A percentile compares a stretch with the other conserved stretches of the same genome.
Evolutionary conservation across 2,888 invertebrate genomes (phyloP).

Genomic region (Dorcus hopei): DNA sequence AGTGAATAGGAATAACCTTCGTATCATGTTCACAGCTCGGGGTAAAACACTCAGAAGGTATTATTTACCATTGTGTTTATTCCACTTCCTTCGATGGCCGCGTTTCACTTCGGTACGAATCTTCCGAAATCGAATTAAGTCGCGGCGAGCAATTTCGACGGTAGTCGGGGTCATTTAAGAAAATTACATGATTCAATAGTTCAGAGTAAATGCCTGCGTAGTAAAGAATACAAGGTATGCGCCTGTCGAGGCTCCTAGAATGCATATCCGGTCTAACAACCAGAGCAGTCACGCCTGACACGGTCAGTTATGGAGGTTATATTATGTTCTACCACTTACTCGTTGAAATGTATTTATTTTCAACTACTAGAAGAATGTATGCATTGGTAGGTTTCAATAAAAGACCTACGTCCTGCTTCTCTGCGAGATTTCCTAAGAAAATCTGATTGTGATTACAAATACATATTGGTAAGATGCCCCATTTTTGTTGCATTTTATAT

Average conservation of each 20-base stretch:
- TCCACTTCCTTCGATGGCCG: constrained; percentile 5
- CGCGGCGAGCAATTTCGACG: no score
- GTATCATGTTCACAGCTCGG: constrained; percentile 28
- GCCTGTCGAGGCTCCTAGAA: constrained; percentile 12
- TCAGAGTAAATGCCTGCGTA: background rate
- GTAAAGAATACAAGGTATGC: constrained; percentile 8
- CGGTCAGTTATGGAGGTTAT: constrained; percentile 45
- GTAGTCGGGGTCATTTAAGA: no score
- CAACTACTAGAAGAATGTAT: background rate
- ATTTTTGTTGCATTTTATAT: no score
- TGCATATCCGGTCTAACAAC: constrained; percentile 43
- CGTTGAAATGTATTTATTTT: constrained; percentile 2
- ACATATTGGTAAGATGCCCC: no score
- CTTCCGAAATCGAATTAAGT: no score
- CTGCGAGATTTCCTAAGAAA: no score
- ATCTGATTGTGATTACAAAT: no score
- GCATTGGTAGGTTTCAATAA: background rate
- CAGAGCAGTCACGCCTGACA: constrained; percentile 44
- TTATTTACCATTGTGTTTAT: constrained; percentile 25
- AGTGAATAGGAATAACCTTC: constrained; percentile 34
- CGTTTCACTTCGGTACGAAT: no score
- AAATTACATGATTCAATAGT: no score
- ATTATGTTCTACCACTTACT: constrained; percentile 32
- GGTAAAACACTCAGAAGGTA: constrained; percentile 25
- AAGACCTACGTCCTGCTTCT: background rate